Percentiles rank a stretch among this genome's conserved stretches.
phyloP scores from a whole-genome alignment of 2,888 invertebrate genomes.

The Erebia palarica region DNA sequence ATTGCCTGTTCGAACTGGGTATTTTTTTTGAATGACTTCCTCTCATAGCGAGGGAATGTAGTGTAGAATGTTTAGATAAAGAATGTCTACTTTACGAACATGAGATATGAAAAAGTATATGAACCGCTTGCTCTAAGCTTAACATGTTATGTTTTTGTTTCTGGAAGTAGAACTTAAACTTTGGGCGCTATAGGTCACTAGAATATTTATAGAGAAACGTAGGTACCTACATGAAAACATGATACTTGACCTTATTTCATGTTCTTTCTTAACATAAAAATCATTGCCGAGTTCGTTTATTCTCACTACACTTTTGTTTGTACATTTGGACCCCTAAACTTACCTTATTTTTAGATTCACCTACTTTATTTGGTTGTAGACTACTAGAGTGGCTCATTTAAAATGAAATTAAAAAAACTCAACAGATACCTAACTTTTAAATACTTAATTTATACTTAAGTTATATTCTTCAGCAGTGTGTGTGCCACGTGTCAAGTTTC shows the following conservation, averaged over 20 bases:
- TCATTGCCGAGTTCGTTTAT: conserved; percentile 3
- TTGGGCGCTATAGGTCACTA: not conserved
- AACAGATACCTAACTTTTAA: too few relatives aligned
- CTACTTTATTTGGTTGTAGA: not conserved
- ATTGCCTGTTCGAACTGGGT: too few relatives aligned
- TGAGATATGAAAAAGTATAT: too few relatives aligned
- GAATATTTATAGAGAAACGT: not conserved
- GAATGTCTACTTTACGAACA: too few relatives aligned
- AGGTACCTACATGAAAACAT: not conserved
- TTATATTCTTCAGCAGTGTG: too few relatives aligned
- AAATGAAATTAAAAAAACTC: too few relatives aligned
- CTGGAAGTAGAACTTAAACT: not conserved
- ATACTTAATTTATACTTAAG: too few relatives aligned
- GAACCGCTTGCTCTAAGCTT: too few relatives aligned
- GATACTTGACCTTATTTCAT: conserved; percentile 4
- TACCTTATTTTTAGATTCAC: not conserved
- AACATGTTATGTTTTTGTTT: not conserved
- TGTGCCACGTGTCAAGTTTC: too few relatives aligned
- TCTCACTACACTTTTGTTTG: not conserved
- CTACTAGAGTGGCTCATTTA: not conserved
- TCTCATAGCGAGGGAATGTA: too few relatives aligned
- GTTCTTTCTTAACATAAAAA: conserved; percentile 1
- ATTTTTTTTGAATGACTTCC: too few relatives aligned
- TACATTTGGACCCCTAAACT: not conserved
- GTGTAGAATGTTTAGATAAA: too few relatives aligned